Evolutionary conservation across 2,113 vertebrate genomes (phyloP), one percentile per base, ranked within the genome.

Genomic region (Otus sunia): DNA sequence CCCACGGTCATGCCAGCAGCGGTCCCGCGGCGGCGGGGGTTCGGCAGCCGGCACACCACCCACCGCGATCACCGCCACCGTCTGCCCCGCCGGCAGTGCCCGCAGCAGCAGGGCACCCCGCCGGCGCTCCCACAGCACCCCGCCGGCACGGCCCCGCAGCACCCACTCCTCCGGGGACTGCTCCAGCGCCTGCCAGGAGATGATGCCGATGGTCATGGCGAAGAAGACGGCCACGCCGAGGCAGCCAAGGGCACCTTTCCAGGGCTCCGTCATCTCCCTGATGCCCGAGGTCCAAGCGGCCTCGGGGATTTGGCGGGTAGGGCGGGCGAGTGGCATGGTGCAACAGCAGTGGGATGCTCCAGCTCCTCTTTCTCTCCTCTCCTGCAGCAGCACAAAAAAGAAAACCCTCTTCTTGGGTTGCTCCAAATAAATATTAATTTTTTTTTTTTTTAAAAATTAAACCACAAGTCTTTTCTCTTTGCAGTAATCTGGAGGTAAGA

Each of bases 151-250:
- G 63, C 99, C 99, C 90, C 98, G 98, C 82, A 99, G 98, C 98
- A 99, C 98, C 99, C 99, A 99, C 98, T 99, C 98, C 93, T 99
- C 99, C 79, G 98, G 98, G 9, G 99, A 86, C 98, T 99, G 98
- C 97, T 99, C 99, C 98, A 99, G 98, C 34, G 99, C 99, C 98
- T 99, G 99, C 99, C 99, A 99, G 80, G 99, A 99, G 94, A 99
- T 99, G 97, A 99, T 99, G 91, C 99, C 99, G 64, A 99, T 99
- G 88, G 99, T 99, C 99, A 99, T 99, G 58, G 99, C 98, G 62
- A 99, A 99, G 97, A 99, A 99, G 67, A 99, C 85, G 27, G 99
- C 98, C 36, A 99, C 99, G 15, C 99, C 99, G 58, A 99, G 97
- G 92, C 99, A 99, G 78, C 98, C 99, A 15, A 99, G 91, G 9